Percentiles rank a stretch among this genome's conserved stretches.
These are phyloP conservation scores for Diplazon laetatorius DNA, from an alignment of 2,888 invertebrate genomes.

Conservation along the genomic window DNA sequence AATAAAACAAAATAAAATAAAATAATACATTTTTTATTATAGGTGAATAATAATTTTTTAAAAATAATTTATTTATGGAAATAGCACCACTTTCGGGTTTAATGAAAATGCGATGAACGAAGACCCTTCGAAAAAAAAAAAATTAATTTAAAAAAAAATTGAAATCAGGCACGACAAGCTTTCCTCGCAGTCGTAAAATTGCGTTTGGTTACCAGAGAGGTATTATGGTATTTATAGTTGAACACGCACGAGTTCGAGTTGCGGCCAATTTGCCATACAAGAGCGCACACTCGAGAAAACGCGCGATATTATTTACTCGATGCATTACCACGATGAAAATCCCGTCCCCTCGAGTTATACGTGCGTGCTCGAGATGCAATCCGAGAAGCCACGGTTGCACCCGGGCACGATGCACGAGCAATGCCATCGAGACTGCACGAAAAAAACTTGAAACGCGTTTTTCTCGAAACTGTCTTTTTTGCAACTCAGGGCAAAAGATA, in stretches of 20 bases:
- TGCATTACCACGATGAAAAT: slow-evolving; percentile 53
- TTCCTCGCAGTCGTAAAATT: slow-evolving; percentile 8
- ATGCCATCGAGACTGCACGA: too few species aligned
- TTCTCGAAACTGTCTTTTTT: too few species aligned
- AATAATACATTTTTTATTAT: too few species aligned
- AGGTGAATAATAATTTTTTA: too few species aligned
- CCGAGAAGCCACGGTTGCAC: too few species aligned
- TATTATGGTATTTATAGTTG: slow-evolving; percentile 30
- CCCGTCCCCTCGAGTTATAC: neutral
- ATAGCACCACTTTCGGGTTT: neutral
- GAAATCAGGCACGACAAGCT: neutral
- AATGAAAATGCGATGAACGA: neutral
- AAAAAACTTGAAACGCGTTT: too few species aligned
- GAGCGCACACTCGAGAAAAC: slow-evolving; percentile 15
- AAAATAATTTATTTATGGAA: too few species aligned
- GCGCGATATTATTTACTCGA: slow-evolving; percentile 50
- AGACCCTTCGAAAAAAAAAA: too few species aligned
- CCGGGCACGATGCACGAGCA: too few species aligned
- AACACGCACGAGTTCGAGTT: slow-evolving; percentile 32
- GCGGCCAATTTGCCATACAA: slow-evolving; percentile 21
- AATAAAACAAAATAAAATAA: too few species aligned
- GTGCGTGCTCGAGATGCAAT: neutral
- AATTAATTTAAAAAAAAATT: too few species aligned
- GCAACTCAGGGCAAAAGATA: too few species aligned
- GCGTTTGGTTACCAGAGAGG: slow-evolving; percentile 18